A percentile compares a stretch with the other conserved stretches of the same genome.
Conservation (phyloP, 2,113 vertebrate genomes). For the Odontesthes bonariensis region DNA sequence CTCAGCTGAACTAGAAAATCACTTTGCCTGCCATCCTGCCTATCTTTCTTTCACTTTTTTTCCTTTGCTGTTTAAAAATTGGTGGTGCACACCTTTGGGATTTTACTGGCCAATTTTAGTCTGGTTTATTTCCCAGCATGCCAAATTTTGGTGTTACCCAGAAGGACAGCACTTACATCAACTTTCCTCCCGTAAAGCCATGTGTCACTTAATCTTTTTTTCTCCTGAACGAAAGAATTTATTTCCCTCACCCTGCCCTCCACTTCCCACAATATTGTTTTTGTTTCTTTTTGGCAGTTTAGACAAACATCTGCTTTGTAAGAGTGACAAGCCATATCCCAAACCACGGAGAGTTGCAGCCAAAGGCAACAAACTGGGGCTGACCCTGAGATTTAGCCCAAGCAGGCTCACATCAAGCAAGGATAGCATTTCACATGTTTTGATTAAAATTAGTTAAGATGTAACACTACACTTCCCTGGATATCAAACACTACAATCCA, state of each 20-base stretch:
- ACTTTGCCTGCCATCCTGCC: slow-evolving; percentile 37
- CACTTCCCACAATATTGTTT: slow-evolving; percentile 95
- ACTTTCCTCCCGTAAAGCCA: slow-evolving; percentile 22
- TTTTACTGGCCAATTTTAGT: background rate
- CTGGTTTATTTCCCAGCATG: slow-evolving; percentile 2
- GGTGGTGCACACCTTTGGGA: slow-evolving; percentile 16
- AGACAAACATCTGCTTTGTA: slow-evolving; percentile 99
- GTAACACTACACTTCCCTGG: slow-evolving; percentile 95
- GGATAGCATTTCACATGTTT: slow-evolving; percentile 98
- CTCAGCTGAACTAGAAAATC: slow-evolving; percentile 61
- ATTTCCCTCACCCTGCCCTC: slow-evolving; percentile 59
- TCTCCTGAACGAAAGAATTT: slow-evolving; percentile 78
- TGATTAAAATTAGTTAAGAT: slow-evolving; percentile 99
- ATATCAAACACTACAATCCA: slow-evolving; percentile 94
- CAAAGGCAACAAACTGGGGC: slow-evolving; percentile 98
- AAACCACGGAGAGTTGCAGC: slow-evolving; percentile 91
- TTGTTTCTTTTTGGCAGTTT: slow-evolving; percentile 98
- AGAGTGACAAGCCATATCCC: slow-evolving; percentile 97
- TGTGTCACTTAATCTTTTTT: slow-evolving; percentile 52
- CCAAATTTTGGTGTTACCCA: slow-evolving; percentile 11
- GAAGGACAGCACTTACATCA: slow-evolving; percentile 5
- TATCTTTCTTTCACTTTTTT: slow-evolving; percentile 68
- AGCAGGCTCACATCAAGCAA: slow-evolving; percentile 96
- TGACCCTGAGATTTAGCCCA: slow-evolving; percentile 92
- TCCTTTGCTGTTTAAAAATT: slow-evolving; percentile 9